Percentiles rank a stretch among this genome's conserved stretches.
phyloP scores from a whole-genome alignment of 2,113 vertebrate genomes.

The Lutjanus erythropterus region DNA sequence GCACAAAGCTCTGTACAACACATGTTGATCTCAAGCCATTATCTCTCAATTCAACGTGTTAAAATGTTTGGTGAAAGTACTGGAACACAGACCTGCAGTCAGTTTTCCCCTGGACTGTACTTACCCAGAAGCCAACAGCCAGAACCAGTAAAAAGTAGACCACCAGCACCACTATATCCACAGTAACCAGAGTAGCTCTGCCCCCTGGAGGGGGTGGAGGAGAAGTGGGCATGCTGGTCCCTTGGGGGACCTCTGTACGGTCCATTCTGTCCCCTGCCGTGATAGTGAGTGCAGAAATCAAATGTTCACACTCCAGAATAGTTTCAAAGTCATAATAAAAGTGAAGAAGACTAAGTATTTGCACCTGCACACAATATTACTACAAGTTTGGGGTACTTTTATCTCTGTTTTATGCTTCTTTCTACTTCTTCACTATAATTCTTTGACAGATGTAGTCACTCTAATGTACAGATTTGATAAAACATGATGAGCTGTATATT shows the following conservation, averaged over 20 bases:
- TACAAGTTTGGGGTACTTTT: background rate
- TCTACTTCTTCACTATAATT: background rate
- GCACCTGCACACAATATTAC: too few species aligned
- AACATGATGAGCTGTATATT: background rate
- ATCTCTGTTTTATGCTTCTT: background rate
- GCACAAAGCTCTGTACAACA: too few species aligned
- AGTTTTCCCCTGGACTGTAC: constrained; percentile 44
- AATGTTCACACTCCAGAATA: background rate
- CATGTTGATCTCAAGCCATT: background rate
- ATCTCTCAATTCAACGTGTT: background rate
- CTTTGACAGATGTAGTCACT: background rate
- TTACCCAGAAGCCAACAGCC: constrained; percentile 77
- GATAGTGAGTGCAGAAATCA: background rate
- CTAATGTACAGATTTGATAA: background rate
- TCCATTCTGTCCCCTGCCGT: background rate
- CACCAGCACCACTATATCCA: constrained; percentile 71
- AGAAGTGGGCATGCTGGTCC: constrained; percentile 19
- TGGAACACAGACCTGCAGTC: background rate
- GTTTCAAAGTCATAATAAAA: background rate
- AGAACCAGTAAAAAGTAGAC: constrained; percentile 69
- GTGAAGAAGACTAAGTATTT: background rate
- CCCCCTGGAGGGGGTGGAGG: background rate
- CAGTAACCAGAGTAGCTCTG: constrained; percentile 15
- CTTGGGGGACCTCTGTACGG: background rate
- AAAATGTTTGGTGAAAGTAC: background rate